These are phyloP conservation scores for Eptesicus fuscus DNA, from an alignment of 2,113 vertebrate genomes.

Conservation along the genomic window DNA sequence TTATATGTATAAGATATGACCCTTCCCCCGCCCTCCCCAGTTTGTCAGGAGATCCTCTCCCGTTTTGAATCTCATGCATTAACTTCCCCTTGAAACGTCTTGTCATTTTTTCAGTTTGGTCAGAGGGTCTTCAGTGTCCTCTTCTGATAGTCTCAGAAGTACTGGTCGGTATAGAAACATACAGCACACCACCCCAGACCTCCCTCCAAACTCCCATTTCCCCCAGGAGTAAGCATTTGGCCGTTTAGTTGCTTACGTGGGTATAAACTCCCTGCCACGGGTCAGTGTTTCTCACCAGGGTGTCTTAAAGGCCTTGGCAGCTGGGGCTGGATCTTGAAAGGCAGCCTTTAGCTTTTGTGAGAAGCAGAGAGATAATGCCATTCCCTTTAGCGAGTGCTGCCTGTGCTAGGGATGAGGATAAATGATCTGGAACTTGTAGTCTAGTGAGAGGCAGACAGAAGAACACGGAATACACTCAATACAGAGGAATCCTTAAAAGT, in stretches of 20 bases:
- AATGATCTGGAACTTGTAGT: not conserved
- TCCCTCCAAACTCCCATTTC: not conserved
- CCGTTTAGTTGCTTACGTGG: not conserved
- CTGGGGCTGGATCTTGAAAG: not conserved
- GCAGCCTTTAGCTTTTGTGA: not conserved
- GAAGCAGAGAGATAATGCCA: not conserved
- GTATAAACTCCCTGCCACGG: not conserved
- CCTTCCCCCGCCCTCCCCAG: not conserved
- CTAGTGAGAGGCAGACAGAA: not conserved
- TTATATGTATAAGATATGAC: not conserved
- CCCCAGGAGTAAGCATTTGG: not conserved
- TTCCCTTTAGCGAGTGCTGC: not conserved
- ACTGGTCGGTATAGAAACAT: not conserved
- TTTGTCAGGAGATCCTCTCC: not conserved
- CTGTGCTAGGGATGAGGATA: not conserved
- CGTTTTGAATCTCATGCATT: not conserved
- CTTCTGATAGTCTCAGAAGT: slow-evolving; percentile 10
- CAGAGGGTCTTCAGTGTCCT: not conserved
- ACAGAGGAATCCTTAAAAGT: not conserved
- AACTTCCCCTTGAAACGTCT: not conserved
- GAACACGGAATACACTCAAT: not conserved
- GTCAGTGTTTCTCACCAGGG: not conserved
- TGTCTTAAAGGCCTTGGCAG: slow-evolving; percentile 13
- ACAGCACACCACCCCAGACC: not conserved
- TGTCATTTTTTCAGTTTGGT: slow-evolving; percentile 23